Percentiles rank a stretch among this genome's conserved stretches.
These are phyloP conservation scores for Chloropsis cyanopogon DNA, from an alignment of 2,113 vertebrate genomes.

Conservation along the genomic window DNA sequence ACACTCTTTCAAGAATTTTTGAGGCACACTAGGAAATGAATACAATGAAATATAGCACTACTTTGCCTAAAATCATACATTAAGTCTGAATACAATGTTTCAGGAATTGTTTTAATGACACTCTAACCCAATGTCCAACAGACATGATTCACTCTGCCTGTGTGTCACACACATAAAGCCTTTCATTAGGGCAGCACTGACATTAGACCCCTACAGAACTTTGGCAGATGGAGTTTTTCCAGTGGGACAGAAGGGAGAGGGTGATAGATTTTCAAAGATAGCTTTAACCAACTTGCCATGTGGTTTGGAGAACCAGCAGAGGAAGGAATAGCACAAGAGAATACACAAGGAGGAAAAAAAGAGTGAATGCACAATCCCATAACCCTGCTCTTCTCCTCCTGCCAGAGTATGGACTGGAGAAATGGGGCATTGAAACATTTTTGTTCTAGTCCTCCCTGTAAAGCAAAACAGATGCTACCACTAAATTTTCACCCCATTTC, in stretches of 20 bases:
- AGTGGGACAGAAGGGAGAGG: too few species aligned
- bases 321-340: background rate
- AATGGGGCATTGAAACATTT: background rate
- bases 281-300: background rate
- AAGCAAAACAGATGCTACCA: background rate
- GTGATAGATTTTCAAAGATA: background rate
- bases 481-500: background rate
- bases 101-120: background rate
- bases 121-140: background rate
- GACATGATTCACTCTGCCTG: background rate
- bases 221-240: background rate
- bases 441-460: background rate
- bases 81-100: background rate
- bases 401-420: accelerated
- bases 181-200: background rate
- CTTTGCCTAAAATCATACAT: background rate
- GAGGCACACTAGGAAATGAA: background rate
- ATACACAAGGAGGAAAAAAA: background rate
- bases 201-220: background rate
- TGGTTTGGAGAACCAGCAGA: background rate
- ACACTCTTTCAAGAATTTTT: background rate
- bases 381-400: background rate
- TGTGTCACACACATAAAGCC: background rate
- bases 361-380: background rate
- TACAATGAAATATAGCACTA: background rate